Evolutionary conservation across 2,888 invertebrate genomes (phyloP).

Genomic region (Hyalella azteca): DNA sequence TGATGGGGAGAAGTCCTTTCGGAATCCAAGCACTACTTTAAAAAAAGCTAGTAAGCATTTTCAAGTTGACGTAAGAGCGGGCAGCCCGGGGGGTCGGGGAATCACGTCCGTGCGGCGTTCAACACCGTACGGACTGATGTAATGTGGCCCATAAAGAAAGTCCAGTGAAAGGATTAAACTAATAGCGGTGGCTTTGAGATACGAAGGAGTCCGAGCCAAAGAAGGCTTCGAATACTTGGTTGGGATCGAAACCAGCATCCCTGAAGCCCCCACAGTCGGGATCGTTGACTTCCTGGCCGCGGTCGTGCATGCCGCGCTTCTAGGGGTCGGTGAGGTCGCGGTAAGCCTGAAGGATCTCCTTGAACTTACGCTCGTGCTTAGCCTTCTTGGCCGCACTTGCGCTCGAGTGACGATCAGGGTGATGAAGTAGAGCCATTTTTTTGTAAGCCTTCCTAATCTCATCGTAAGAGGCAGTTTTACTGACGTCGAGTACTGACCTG

Average conservation of each 20-base stretch:
- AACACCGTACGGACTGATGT: no score
- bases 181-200: neutral
- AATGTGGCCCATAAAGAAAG: no score
- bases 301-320: constrained; percentile 88
- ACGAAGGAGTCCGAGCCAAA: constrained; percentile 67
- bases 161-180: no score
- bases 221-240: constrained; percentile 84
- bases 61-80: no score
- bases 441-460: constrained; percentile 95
- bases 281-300: constrained; percentile 87
- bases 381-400: constrained; percentile 83
- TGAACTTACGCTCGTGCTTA: constrained; percentile 91
- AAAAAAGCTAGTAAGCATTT: no score
- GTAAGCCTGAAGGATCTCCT: constrained; percentile 93
- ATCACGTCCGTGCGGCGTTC: no score
- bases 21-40: no score
- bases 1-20: no score
- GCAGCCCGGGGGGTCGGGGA: no score
- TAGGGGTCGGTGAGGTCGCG: constrained; percentile 87
- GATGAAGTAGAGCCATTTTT: constrained; percentile 85
- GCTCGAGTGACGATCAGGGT: constrained; percentile 90
- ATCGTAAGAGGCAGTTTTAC: constrained; percentile 74
- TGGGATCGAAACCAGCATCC: constrained; percentile 72
- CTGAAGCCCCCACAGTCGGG: constrained; percentile 64
- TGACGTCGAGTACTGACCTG: constrained; percentile 88